These are phyloP conservation scores for Hololepta plana DNA, from an alignment of 2,888 invertebrate species.

Conservation along the genomic window DNA sequence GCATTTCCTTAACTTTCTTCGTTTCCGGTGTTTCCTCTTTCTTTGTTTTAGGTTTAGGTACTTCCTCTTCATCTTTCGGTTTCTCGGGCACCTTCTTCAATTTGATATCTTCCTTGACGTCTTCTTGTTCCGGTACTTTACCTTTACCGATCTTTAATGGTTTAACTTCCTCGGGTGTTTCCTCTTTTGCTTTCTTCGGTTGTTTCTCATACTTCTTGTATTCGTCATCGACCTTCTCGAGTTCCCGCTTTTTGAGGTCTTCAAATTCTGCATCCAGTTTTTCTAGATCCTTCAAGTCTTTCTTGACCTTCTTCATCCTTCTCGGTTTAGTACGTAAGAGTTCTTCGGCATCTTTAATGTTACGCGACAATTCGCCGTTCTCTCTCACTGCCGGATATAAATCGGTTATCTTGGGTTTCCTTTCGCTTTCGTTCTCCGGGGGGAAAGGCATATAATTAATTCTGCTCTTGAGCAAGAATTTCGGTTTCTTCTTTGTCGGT, in stretches of 20 bases:
- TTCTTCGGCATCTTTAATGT: constrained; percentile 28
- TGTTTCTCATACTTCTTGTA: constrained; percentile 15
- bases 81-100: constrained; percentile 25
- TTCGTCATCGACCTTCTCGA: constrained; percentile 13
- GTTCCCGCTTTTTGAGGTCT: constrained; percentile 19
- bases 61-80: constrained; percentile 18
- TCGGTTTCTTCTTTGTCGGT: constrained; percentile 33
- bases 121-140: constrained; percentile 21
- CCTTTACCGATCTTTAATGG: constrained; percentile 25
- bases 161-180: constrained; percentile 10
- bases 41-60: constrained; percentile 13
- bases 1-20: too few relatives aligned
- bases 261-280: constrained; percentile 29
- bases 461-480: constrained; percentile 50
- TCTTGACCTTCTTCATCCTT: constrained; percentile 23
- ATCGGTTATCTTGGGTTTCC: constrained; percentile 19
- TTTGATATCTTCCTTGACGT: constrained; percentile 17
- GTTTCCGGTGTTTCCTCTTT: constrained; percentile 10
- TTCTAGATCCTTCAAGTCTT: constrained; percentile 24
- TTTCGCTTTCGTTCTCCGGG: constrained; percentile 23
- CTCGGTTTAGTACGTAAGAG: constrained; percentile 25
- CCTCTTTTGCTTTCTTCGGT: constrained; percentile 16
- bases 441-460: constrained; percentile 37
- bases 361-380: constrained; percentile 28
- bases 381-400: constrained; percentile 26